Evolutionary conservation across 2,888 invertebrate genomes (phyloP).

Genomic region (Drosophila neotestacea): DNA sequence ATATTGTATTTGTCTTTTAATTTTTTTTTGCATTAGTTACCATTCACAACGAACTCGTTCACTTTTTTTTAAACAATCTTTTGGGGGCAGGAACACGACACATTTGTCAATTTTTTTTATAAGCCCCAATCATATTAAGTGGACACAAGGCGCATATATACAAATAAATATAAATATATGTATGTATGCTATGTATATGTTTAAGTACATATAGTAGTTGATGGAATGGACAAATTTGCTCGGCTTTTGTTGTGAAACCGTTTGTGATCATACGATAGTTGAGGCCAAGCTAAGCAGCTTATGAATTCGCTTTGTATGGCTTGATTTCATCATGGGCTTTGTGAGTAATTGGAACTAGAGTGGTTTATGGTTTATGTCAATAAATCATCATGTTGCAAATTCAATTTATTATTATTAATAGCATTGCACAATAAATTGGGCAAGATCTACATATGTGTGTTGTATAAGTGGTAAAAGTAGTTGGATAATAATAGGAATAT

Average conservation of each 20-base stretch:
- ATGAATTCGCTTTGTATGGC: conserved; percentile 37
- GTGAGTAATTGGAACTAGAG: conserved; percentile 54
- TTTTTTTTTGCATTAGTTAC: neutral
- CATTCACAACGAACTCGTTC: conserved; percentile 10
- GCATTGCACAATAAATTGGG: conserved; percentile 13
- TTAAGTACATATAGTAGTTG: conserved; percentile 17
- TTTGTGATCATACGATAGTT: conserved; percentile 25
- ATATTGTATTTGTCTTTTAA: neutral
- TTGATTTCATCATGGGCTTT: conserved; percentile 43
- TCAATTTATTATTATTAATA: conserved; percentile 40
- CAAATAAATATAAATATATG: neutral
- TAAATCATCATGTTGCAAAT: conserved; percentile 48
- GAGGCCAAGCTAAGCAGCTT: conserved; percentile 48
- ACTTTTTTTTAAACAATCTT: neutral
- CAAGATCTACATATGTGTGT: neutral
- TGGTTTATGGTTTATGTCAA: conserved; percentile 40
- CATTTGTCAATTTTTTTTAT: conserved; percentile 38
- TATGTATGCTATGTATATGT: conserved; percentile 11
- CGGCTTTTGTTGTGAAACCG: conserved; percentile 60
- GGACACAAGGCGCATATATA: conserved; percentile 13
- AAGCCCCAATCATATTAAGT: conserved; percentile 22
- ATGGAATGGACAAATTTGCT: conserved; percentile 62
- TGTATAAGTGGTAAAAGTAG: neutral
- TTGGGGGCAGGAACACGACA: conserved; percentile 2
- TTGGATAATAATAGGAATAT: neutral